phyloP scores from a whole-genome alignment of 2,888 invertebrate species.

The Lochmaea crataegi region DNA sequence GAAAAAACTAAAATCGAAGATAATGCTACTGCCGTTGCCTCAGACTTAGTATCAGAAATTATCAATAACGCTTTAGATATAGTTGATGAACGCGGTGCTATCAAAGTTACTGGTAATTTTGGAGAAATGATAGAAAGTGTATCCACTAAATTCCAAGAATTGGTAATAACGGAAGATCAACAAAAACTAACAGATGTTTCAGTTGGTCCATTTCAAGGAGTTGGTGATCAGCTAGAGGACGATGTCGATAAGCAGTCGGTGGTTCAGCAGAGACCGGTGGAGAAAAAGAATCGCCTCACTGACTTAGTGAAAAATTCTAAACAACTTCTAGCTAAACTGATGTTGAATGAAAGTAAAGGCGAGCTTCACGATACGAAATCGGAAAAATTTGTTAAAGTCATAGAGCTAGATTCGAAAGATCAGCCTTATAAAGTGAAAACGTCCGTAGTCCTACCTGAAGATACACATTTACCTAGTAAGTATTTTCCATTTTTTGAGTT shows the following conservation, averaged over 20 bases:
- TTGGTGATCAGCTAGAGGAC: constrained; percentile 53
- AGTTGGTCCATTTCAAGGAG: constrained; percentile 28
- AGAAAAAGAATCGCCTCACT: constrained; percentile 64
- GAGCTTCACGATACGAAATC: constrained; percentile 51
- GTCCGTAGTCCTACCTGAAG: constrained; percentile 41
- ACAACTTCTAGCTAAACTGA: constrained; percentile 54
- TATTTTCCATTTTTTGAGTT: not conserved
- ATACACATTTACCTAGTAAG: constrained; percentile 40
- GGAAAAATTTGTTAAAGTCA: constrained; percentile 44
- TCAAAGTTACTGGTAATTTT: constrained; percentile 37
- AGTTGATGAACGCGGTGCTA: constrained; percentile 43
- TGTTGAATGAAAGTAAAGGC: constrained; percentile 56
- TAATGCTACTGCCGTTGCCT: constrained; percentile 51
- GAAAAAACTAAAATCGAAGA: constrained; percentile 44
- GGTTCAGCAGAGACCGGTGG: constrained; percentile 58
- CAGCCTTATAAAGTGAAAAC: constrained; percentile 37
- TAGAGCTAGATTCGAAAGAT: constrained; percentile 46
- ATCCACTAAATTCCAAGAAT: constrained; percentile 39
- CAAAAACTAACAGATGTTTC: constrained; percentile 24
- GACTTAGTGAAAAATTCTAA: constrained; percentile 63
- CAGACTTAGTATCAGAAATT: constrained; percentile 60
- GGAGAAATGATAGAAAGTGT: constrained; percentile 51
- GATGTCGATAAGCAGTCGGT: constrained; percentile 43
- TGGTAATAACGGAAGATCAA: constrained; percentile 34
- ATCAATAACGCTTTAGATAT: constrained; percentile 61